These are phyloP conservation scores for Erebia epiphron DNA, from an alignment of 2,888 invertebrate species.

Conservation along the genomic window DNA sequence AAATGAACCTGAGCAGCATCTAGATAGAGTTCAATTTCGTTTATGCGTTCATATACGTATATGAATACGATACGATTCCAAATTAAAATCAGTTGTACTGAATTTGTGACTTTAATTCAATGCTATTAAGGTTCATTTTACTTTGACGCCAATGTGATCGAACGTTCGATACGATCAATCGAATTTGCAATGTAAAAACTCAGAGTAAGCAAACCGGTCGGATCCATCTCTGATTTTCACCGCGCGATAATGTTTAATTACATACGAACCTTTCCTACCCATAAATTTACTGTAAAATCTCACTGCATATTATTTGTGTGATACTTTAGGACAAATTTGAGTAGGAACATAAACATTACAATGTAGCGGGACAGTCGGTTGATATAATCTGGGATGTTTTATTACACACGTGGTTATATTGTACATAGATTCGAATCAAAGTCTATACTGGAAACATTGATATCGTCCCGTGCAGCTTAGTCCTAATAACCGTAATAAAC, in stretches of 20 bases:
- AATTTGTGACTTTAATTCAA: too few species aligned
- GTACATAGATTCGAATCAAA: constrained; percentile 55
- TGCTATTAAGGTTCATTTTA: too few species aligned
- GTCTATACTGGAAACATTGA: constrained; percentile 66
- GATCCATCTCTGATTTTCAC: too few species aligned
- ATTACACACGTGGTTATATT: constrained; percentile 29
- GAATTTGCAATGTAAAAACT: too few species aligned
- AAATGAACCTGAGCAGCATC: too few species aligned
- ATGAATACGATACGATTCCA: too few species aligned
- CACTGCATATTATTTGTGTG: constrained; percentile 26
- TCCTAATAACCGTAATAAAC: constrained; percentile 82
- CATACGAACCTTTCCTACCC: constrained; percentile 24
- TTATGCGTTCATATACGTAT: too few species aligned
- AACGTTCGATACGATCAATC: too few species aligned
- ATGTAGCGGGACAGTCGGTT: constrained; percentile 1
- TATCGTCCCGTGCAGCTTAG: constrained; percentile 75
- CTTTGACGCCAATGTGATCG: too few species aligned
- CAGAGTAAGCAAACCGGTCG: too few species aligned
- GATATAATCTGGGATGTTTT: constrained; percentile 22
- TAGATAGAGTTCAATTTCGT: too few species aligned
- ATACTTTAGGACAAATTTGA: neutral
- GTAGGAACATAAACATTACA: constrained; percentile 20
- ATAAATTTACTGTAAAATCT: constrained; percentile 17
- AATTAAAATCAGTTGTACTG: too few species aligned
- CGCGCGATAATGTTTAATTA: constrained; percentile 49